A percentile compares a stretch with the other conserved stretches of the same genome.
Conservation (phyloP, 1,140 invertebrate genomes). For the Drosophila leontia region DNA sequence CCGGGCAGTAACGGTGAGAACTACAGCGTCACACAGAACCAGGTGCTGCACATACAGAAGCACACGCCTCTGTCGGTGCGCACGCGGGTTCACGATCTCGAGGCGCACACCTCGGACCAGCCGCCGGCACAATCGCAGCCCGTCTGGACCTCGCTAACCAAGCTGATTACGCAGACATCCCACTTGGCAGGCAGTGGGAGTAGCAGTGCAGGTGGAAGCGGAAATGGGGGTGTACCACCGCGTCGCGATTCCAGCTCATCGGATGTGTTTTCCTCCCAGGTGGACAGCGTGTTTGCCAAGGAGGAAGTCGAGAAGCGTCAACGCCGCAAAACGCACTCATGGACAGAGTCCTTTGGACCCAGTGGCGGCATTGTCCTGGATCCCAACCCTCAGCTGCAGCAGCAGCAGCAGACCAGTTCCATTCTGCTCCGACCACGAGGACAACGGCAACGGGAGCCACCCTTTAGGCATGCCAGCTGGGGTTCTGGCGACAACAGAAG, state of each 20-base stretch:
- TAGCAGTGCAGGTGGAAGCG: not conserved
- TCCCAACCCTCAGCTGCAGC: slow-evolving; percentile 54
- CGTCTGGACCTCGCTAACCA: slow-evolving; percentile 86
- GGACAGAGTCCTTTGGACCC: slow-evolving; percentile 73
- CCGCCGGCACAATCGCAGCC: slow-evolving; percentile 76
- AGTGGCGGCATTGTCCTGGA: slow-evolving; percentile 86
- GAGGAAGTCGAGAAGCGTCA: slow-evolving; percentile 86
- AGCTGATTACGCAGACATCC: slow-evolving; percentile 82
- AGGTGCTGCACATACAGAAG: slow-evolving; percentile 91
- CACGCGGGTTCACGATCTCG: slow-evolving; percentile 79
- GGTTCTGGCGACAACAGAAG: slow-evolving; percentile 89
- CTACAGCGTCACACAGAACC: slow-evolving; percentile 95
- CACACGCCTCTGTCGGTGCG: slow-evolving; percentile 84
- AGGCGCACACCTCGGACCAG: slow-evolving; percentile 65
- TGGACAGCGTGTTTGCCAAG: slow-evolving; percentile 90
- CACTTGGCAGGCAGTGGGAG: slow-evolving; percentile 29
- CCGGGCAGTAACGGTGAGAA: slow-evolving; percentile 93
- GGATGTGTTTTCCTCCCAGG: slow-evolving; percentile 90
- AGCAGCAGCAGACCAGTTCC: slow-evolving; percentile 34
- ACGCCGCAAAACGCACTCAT: slow-evolving; percentile 80
- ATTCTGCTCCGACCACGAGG: slow-evolving; percentile 56
- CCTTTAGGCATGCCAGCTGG: slow-evolving; percentile 93
- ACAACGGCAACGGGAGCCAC: slow-evolving; percentile 85
- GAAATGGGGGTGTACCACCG: slow-evolving; percentile 8
- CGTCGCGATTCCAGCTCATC: slow-evolving; percentile 58